Evolutionary conservation across 2,797 vertebrate genomes (phyloP).

Genomic region (Phalloptychus januarius): DNA sequence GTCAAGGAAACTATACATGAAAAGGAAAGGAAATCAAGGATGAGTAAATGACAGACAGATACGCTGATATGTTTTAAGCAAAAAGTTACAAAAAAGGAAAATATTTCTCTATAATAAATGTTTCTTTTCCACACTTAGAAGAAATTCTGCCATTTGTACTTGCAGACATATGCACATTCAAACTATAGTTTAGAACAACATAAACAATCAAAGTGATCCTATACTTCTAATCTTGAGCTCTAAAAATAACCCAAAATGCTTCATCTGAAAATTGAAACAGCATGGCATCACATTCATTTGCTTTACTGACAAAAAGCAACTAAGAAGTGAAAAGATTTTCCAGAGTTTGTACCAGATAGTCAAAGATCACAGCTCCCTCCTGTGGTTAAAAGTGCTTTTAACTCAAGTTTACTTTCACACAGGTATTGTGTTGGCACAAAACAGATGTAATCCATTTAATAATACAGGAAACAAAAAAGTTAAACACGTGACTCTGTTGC

Average conservation of each 20-base stretch:
- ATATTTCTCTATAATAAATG: not conserved
- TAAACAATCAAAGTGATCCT: not conserved
- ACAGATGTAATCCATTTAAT: not conserved
- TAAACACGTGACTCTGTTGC: not conserved
- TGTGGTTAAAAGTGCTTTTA: not conserved
- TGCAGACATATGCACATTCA: not conserved
- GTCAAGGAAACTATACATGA: not conserved
- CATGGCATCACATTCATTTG: not conserved
- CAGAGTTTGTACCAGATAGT: not conserved
- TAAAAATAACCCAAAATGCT: not conserved
- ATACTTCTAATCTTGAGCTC: not conserved
- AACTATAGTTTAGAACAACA: not conserved
- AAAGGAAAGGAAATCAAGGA: not conserved
- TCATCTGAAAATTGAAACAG: not conserved
- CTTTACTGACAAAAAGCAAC: not conserved
- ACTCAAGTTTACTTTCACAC: not conserved
- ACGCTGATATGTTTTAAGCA: not conserved
- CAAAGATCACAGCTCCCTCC: constrained; percentile 1
- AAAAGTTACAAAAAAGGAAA: not conserved
- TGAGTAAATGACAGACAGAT: not conserved
- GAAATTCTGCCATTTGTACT: not conserved
- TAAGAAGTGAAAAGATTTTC: not conserved
- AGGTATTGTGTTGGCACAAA: not conserved
- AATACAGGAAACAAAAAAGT: not conserved
- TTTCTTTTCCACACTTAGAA: not conserved